These are phyloP conservation scores for Drosophila insularis DNA, from an alignment of 1,140 invertebrate genomes.

Conservation along the genomic window DNA sequence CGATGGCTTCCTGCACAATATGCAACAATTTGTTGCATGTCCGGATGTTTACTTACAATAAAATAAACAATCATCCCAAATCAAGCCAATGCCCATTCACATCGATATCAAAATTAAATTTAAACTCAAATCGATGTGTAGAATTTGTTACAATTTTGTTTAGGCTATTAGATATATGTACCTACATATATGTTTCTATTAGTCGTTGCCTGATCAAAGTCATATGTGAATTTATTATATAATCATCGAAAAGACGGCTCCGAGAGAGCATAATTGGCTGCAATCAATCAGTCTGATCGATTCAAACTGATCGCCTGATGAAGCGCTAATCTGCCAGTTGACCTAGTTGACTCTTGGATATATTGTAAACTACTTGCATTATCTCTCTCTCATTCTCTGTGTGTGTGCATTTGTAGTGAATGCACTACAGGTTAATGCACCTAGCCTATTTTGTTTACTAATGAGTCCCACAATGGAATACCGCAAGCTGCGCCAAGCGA, in stretches of 20 bases:
- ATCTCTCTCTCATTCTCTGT: neutral
- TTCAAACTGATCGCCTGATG: slow-evolving; percentile 42
- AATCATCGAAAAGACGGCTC: slow-evolving; percentile 28
- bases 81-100: slow-evolving; percentile 50
- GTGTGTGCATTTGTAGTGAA: neutral
- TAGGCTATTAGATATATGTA: slow-evolving; percentile 12
- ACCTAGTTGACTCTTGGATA: slow-evolving; percentile 56
- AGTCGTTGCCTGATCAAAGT: slow-evolving; percentile 67
- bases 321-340: slow-evolving; percentile 71
- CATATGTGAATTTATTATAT: slow-evolving; percentile 73
- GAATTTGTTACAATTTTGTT: slow-evolving; percentile 70
- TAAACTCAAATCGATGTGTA: slow-evolving; percentile 39
- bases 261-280: slow-evolving; percentile 59
- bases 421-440: slow-evolving; percentile 68
- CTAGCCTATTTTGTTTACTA: slow-evolving; percentile 72
- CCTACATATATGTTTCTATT: slow-evolving; percentile 1
- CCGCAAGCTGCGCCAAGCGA: slow-evolving; percentile 45
- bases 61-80: slow-evolving; percentile 66
- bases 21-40: slow-evolving; percentile 78
- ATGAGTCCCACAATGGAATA: slow-evolving; percentile 65
- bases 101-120: slow-evolving; percentile 47
- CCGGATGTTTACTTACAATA: slow-evolving; percentile 79
- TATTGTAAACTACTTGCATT: slow-evolving; percentile 10
- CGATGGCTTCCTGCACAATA: slow-evolving; percentile 67
- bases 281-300: slow-evolving; percentile 72